A percentile compares a stretch with the other conserved stretches of the same genome.
These are phyloP conservation scores for Saccostrea cuccullata DNA, from an alignment of 1,140 invertebrate genomes.

Conservation along the genomic window DNA sequence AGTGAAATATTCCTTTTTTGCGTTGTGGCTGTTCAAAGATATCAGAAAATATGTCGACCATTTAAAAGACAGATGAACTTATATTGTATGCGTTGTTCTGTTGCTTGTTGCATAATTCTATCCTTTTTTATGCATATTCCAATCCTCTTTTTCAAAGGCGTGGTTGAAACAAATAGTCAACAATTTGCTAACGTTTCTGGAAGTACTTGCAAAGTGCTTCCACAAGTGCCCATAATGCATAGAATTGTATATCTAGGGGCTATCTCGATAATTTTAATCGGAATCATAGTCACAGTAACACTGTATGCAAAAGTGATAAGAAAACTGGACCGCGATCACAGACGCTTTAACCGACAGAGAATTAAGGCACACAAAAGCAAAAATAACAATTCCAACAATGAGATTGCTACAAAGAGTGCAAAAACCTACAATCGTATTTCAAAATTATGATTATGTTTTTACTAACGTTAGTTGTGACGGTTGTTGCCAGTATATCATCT, in stretches of 20 bases:
- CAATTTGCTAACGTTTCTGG: not conserved
- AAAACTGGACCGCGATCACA: not conserved
- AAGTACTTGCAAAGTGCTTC: not conserved
- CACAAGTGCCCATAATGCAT: not conserved
- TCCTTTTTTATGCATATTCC: not conserved
- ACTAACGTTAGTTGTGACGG: not conserved
- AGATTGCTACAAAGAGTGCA: not conserved
- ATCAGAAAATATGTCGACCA: constrained; percentile 51
- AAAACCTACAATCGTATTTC: not conserved
- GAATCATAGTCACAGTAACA: not conserved
- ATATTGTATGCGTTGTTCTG: constrained; percentile 13
- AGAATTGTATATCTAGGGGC: not conserved
- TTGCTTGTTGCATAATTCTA: not conserved
- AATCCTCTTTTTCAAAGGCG: not conserved
- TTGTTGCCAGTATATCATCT: not conserved
- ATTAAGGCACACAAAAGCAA: not conserved
- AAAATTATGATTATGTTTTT: not conserved
- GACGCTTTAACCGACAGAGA: not conserved
- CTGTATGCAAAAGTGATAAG: not conserved
- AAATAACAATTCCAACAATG: not conserved
- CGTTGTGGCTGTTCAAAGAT: constrained; percentile 44
- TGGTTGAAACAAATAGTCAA: not conserved
- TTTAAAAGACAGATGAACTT: constrained; percentile 44
- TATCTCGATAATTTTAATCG: not conserved
- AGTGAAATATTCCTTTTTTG: constrained; percentile 43